These are phyloP conservation scores for Mythimna loreyi DNA, from an alignment of 2,888 invertebrate species.

Conservation along the genomic window DNA sequence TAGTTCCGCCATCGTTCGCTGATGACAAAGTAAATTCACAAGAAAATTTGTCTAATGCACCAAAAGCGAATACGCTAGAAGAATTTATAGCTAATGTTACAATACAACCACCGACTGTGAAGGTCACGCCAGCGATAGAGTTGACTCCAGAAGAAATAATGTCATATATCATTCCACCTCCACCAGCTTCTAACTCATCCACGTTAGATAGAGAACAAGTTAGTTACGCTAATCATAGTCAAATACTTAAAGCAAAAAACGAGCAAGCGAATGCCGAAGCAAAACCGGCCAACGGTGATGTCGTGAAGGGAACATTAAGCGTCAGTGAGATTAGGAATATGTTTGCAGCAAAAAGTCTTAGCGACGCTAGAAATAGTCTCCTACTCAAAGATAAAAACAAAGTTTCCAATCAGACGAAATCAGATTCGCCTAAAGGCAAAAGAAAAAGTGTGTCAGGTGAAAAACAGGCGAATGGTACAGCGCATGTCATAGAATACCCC, in stretches of 20 bases:
- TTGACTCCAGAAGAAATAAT: slow-evolving; percentile 96
- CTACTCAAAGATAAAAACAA: slow-evolving; percentile 87
- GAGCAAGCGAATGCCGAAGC: slow-evolving; percentile 71
- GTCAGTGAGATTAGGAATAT: slow-evolving; percentile 90
- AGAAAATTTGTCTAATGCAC: slow-evolving; percentile 76
- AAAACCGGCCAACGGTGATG: slow-evolving; percentile 85
- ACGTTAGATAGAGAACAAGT: slow-evolving; percentile 85
- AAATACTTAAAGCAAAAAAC: slow-evolving; percentile 78
- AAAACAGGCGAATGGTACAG: slow-evolving; percentile 84
- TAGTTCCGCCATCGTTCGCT: slow-evolving; percentile 94
- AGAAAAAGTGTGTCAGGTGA: slow-evolving; percentile 83
- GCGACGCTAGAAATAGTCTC: slow-evolving; percentile 89
- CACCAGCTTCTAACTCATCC: slow-evolving; percentile 90
- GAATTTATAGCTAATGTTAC: slow-evolving; percentile 95
- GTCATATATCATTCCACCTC: slow-evolving; percentile 96
- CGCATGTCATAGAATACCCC: slow-evolving; percentile 93
- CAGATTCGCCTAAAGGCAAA: slow-evolving; percentile 87
- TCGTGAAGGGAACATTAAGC: slow-evolving; percentile 91
- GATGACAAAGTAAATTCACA: slow-evolving; percentile 89
- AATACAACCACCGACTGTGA: slow-evolving; percentile 95
- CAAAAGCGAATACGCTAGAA: slow-evolving; percentile 93
- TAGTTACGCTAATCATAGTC: slow-evolving; percentile 83
- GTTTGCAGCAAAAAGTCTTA: slow-evolving; percentile 87
- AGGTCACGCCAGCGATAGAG: slow-evolving; percentile 94
- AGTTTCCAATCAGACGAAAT: slow-evolving; percentile 76